These are phyloP conservation scores for Punctoribates punctum DNA, from an alignment of 2,888 invertebrate species.

Conservation along the genomic window DNA sequence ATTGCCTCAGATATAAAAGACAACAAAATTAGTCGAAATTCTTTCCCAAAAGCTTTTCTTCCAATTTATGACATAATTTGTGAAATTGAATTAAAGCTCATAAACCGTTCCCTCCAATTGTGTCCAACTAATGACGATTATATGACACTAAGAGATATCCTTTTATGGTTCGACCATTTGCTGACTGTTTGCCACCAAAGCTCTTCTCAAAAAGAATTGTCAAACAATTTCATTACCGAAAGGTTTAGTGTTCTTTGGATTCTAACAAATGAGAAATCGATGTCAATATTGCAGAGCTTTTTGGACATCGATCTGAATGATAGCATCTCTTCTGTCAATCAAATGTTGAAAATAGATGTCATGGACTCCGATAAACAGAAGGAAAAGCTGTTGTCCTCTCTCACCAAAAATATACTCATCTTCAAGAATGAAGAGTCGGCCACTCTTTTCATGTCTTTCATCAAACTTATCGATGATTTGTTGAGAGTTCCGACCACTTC, in stretches of 20 bases:
- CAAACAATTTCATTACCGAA: background rate
- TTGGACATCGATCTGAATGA: slow-evolving; percentile 5
- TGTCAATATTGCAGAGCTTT: slow-evolving; percentile 9
- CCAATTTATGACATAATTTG: slow-evolving; percentile 22
- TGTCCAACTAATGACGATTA: slow-evolving; percentile 22
- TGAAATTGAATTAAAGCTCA: slow-evolving; percentile 10
- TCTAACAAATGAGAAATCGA: slow-evolving; percentile 15
- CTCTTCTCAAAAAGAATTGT: slow-evolving; percentile 1
- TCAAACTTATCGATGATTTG: background rate
- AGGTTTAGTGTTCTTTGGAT: slow-evolving; percentile 13
- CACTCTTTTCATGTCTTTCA: background rate
- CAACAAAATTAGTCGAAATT: background rate
- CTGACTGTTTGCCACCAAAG: slow-evolving; percentile 27
- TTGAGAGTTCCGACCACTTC: background rate
- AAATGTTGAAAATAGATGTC: background rate
- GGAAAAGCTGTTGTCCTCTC: background rate
- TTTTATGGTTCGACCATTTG: slow-evolving; percentile 34
- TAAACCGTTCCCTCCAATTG: background rate
- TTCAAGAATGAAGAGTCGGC: slow-evolving; percentile 17
- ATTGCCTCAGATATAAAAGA: slow-evolving; percentile 4
- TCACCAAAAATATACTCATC: background rate
- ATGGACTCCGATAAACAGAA: background rate
- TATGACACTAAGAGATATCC: slow-evolving; percentile 14
- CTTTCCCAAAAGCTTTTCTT: slow-evolving; percentile 19
- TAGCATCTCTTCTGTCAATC: background rate